Conservation (phyloP, 30 jellyfish, hydroid and myxozoan genomes). For the Catostylus mosaicus region DNA sequence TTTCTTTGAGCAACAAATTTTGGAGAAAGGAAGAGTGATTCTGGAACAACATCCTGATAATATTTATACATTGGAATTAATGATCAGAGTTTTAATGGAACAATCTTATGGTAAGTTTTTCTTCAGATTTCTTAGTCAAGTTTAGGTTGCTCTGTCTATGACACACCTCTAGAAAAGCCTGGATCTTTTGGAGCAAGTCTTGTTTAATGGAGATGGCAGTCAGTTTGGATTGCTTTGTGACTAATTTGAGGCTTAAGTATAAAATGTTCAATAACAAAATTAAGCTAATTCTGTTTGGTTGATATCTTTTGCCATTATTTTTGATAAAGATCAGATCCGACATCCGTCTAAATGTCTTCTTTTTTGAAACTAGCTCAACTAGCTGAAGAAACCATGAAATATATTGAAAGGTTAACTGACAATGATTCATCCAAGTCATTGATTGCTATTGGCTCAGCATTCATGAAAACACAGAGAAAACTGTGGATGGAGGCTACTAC, state of each 20-base stretch:
- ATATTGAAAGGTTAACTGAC: background rate
- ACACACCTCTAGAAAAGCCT: background rate
- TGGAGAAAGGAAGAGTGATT: constrained; percentile 34
- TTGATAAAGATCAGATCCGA: too few relatives aligned
- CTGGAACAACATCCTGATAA: constrained; percentile 22
- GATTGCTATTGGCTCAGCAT: constrained; percentile 28
- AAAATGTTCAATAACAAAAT: too few relatives aligned
- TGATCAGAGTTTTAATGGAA: constrained; percentile 25
- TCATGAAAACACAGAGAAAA: background rate
- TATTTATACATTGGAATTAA: constrained; percentile 11
- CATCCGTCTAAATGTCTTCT: too few relatives aligned
- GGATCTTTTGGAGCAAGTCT: too few relatives aligned
- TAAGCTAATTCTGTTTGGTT: too few relatives aligned
- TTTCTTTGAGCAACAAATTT: constrained; percentile 21
- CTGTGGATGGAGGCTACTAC: constrained; percentile 1
- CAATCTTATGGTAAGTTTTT: constrained; percentile 30
- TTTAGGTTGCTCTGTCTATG: background rate
- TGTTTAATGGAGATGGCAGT: too few relatives aligned
- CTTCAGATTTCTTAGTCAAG: background rate
- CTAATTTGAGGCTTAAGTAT: too few relatives aligned
- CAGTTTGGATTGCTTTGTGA: too few relatives aligned
- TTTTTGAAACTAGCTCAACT: too few relatives aligned
- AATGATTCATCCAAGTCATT: background rate
- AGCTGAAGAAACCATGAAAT: constrained; percentile 15
- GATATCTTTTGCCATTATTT: too few relatives aligned